These are phyloP conservation scores for Madoqua kirkii DNA, from an alignment of 2,113 vertebrate species.

Conservation along the genomic window DNA sequence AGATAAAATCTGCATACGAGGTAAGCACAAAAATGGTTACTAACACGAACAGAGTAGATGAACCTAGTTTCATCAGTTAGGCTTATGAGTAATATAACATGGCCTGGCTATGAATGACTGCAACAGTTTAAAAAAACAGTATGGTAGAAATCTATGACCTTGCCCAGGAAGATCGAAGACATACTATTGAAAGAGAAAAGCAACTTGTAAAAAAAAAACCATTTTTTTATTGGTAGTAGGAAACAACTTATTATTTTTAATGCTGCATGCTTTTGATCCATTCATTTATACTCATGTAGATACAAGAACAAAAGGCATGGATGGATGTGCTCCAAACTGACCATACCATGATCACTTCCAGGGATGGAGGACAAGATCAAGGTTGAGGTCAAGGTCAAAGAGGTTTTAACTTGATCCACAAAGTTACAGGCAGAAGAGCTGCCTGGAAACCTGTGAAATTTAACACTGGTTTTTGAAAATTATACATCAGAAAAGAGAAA, in stretches of 20 bases:
- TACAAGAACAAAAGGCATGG: neutral
- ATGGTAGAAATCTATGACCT: neutral
- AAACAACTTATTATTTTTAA: neutral
- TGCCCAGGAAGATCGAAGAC: neutral
- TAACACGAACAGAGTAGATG: neutral
- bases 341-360: neutral
- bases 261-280: neutral
- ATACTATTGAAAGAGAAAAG: neutral
- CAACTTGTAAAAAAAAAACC: neutral
- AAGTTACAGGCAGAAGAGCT: neutral
- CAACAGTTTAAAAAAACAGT: neutral
- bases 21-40: neutral
- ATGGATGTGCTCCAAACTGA: neutral
- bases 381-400: neutral
- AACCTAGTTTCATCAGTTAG: neutral
- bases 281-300: neutral
- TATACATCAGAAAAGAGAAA: neutral
- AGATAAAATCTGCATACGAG: neutral
- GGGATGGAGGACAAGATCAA: neutral
- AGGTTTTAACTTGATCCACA: neutral
- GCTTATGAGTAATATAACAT: neutral
- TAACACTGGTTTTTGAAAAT: neutral
- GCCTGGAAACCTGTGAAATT: neutral
- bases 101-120: neutral
- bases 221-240: neutral